A percentile compares a stretch with the other conserved stretches of the same genome.
phyloP scores from a whole-genome alignment of 1,140 invertebrate genomes.

The Chrysoperla carnea region DNA sequence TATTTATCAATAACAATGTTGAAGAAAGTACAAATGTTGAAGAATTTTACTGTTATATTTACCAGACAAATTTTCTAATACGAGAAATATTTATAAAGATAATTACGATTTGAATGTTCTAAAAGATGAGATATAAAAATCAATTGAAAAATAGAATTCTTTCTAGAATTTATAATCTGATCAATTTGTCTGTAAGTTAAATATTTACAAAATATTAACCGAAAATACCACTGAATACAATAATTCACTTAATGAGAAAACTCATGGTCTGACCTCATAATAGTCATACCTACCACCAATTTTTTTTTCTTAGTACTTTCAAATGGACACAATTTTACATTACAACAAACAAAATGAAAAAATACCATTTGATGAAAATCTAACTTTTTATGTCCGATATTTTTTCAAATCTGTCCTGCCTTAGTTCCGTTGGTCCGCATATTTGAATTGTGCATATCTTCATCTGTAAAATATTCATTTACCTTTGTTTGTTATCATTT shows the following conservation, averaged over 20 bases:
- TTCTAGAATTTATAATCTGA: no score
- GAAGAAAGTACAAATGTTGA: no score
- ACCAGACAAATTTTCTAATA: no score
- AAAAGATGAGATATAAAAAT: no score
- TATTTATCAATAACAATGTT: no score
- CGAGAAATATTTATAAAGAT: no score
- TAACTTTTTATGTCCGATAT: neutral
- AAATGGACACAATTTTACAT: neutral
- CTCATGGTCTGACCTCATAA: neutral
- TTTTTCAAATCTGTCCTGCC: conserved; percentile 1
- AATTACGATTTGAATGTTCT: no score
- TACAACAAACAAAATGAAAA: neutral
- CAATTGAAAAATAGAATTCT: no score
- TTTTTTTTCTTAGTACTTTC: neutral
- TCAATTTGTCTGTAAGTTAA: no score
- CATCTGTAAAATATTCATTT: conserved; percentile 2
- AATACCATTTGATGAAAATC: neutral
- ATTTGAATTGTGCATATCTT: conserved; percentile 4
- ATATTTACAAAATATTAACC: no score
- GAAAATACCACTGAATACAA: neutral
- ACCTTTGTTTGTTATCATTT: neutral
- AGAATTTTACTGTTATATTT: no score
- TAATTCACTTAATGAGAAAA: neutral
- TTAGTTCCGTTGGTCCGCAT: conserved; percentile 6
- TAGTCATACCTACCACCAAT: neutral